These are phyloP conservation scores for Eubucco bourcierii DNA, from an alignment of 2,113 vertebrate genomes.

Conservation along the genomic window DNA sequence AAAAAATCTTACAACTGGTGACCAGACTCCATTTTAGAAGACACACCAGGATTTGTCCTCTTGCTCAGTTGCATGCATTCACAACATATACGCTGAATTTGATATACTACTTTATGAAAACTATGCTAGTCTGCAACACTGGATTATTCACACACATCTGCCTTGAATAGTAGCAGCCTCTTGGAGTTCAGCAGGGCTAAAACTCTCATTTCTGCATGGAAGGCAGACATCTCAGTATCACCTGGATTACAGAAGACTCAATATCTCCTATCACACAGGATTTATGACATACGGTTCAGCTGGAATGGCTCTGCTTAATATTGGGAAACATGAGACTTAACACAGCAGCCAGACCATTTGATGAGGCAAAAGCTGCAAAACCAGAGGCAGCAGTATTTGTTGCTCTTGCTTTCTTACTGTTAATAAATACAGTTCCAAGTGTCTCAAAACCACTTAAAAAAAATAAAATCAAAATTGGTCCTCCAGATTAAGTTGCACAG, in stretches of 20 bases:
- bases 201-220: neutral
- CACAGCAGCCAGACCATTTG: neutral
- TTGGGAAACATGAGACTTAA: neutral
- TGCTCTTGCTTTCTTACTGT: neutral
- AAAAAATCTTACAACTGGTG: neutral
- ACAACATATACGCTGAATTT: neutral
- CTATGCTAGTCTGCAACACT: neutral
- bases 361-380: constrained; percentile 13
- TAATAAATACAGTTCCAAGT: neutral
- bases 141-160: neutral
- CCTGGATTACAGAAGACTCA: neutral
- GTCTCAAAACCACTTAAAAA: neutral
- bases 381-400: neutral
- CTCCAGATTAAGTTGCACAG: neutral
- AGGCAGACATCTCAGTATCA: neutral
- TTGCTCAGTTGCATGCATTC: neutral
- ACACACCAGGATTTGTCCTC: neutral
- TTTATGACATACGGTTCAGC: neutral
- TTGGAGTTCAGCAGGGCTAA: neutral
- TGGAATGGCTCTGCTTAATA: neutral
- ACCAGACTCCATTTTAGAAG: neutral
- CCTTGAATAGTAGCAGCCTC: neutral
- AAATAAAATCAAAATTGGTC: neutral
- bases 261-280: neutral
- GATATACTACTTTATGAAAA: neutral